Conservation (phyloP, 2,797 vertebrate genomes). For the Meriones psammophilus region DNA sequence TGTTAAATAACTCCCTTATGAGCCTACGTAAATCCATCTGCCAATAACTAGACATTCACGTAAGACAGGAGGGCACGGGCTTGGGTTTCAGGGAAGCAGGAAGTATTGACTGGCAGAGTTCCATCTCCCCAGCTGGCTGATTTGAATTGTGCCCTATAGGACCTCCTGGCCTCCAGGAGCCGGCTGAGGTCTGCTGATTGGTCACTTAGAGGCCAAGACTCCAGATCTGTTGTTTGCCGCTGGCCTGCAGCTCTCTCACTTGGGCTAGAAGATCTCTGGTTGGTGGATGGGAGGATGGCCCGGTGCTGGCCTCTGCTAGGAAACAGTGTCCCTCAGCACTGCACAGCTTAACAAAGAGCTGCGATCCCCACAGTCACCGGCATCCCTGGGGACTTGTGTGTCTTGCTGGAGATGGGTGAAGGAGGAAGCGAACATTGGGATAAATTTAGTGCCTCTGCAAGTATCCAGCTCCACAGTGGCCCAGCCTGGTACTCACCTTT, state of each 20-base stretch:
- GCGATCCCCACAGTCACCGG: neutral
- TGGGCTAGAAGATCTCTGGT: neutral
- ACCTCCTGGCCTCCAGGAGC: neutral
- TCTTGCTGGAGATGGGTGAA: neutral
- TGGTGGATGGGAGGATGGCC: neutral
- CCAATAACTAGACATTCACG: neutral
- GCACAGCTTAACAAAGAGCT: neutral
- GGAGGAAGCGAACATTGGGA: neutral
- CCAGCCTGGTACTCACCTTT: neutral
- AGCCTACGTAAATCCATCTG: neutral
- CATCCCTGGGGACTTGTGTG: neutral
- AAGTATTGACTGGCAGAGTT: neutral
- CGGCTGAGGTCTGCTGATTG: neutral
- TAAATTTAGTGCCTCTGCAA: conserved; percentile 29
- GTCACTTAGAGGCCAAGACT: neutral
- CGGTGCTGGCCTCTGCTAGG: neutral
- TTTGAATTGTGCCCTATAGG: neutral
- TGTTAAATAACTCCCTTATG: neutral
- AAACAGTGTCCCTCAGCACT: neutral
- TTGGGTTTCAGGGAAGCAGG: neutral
- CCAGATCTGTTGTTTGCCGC: neutral
- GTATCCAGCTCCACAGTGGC: neutral
- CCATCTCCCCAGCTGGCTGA: neutral
- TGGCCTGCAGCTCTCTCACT: neutral
- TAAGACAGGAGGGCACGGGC: neutral